Conservation (phyloP, 2,113 vertebrate genomes). For the Dicentrarchus labrax region DNA sequence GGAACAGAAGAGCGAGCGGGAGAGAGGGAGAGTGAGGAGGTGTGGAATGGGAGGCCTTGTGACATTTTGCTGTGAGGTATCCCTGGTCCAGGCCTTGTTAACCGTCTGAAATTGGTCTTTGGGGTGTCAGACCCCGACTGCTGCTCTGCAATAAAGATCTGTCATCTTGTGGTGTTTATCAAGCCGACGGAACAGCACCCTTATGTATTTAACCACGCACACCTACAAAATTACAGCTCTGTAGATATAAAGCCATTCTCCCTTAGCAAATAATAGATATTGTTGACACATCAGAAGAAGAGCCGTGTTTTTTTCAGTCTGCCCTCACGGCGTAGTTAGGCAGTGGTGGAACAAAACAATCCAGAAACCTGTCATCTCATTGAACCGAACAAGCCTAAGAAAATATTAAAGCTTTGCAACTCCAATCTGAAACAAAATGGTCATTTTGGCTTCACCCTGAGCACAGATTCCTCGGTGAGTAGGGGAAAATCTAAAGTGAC, state of each 20-base stretch:
- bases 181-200: conserved; percentile 34
- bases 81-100: conserved; percentile 68
- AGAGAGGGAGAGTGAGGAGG: conserved; percentile 40
- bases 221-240: conserved; percentile 46
- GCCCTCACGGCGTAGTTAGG: conserved; percentile 8
- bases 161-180: conserved; percentile 67
- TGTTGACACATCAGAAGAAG: conserved; percentile 46
- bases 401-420: conserved; percentile 29
- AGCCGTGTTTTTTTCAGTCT: conserved; percentile 10
- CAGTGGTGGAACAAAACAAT: conserved; percentile 36
- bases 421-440: conserved; percentile 46
- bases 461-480: conserved; percentile 27
- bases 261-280: conserved; percentile 64
- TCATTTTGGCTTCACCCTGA: conserved; percentile 26
- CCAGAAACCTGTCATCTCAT: conserved; percentile 39
- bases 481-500: conserved; percentile 50
- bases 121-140: conserved; percentile 59
- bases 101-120: conserved; percentile 68
- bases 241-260: conserved; percentile 53
- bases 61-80: conserved; percentile 70
- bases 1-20: not conserved
- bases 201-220: conserved; percentile 42
- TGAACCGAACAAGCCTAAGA: conserved; percentile 26
- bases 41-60: conserved; percentile 53
- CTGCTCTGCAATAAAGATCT: conserved; percentile 61